Conservation (phyloP, 1,140 invertebrate genomes). For the Platyura marginata region DNA sequence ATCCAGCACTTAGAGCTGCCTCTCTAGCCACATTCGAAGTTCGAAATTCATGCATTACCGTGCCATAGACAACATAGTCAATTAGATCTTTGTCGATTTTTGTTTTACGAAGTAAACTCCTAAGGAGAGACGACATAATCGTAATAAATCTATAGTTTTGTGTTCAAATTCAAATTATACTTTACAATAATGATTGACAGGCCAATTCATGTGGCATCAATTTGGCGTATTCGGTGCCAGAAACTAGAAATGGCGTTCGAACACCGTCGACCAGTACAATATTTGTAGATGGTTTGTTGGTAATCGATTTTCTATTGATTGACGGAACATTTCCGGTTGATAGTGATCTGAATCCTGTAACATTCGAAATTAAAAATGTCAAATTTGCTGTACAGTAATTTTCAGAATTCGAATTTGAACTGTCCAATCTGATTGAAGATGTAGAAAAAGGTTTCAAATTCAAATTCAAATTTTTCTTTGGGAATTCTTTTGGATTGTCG, state of each 20-base stretch:
- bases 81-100: conserved; percentile 69
- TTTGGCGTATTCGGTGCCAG: conserved; percentile 82
- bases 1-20: conserved; percentile 82
- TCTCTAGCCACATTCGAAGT: conserved; percentile 90
- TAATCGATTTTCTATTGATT: conserved; percentile 16
- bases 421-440: too few relatives aligned
- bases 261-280: conserved; percentile 93
- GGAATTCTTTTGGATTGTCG: too few relatives aligned
- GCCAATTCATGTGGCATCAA: conserved; percentile 93
- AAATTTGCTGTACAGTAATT: too few relatives aligned
- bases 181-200: conserved; percentile 72
- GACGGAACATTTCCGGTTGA: background rate
- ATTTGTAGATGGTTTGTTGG: conserved; percentile 51
- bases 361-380: too few relatives aligned
- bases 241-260: conserved; percentile 87
- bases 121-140: conserved; percentile 22
- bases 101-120: conserved; percentile 65
- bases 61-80: conserved; percentile 89
- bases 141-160: too few relatives aligned
- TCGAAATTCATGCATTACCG: conserved; percentile 95
- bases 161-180: too few relatives aligned
- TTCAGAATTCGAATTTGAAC: too few relatives aligned
- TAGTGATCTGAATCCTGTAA: too few relatives aligned
- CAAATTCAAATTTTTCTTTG: too few relatives aligned
- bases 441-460: too few relatives aligned